Percentiles rank a stretch among this genome's conserved stretches.
These are phyloP conservation scores for Gnathochromis pfefferi DNA, from an alignment of 2,113 vertebrate species.

Conservation along the genomic window DNA sequence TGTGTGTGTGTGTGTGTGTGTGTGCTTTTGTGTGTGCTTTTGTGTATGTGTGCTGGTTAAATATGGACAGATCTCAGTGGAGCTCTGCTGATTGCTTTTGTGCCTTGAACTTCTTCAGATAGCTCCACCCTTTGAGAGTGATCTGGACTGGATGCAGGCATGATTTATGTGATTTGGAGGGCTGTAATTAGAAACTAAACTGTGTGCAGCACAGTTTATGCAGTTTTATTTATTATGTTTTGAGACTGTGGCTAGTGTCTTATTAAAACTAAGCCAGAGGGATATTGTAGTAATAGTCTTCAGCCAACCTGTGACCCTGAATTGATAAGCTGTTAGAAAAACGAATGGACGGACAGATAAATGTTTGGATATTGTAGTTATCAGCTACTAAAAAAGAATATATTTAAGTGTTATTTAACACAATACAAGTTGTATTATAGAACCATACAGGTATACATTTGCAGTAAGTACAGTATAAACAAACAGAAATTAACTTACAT, in stretches of 20 bases:
- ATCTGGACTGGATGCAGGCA: slow-evolving; percentile 19
- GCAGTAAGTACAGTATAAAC: not conserved
- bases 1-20: not conserved
- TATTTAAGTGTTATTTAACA: not conserved
- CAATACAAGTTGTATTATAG: not conserved
- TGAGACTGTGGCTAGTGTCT: slow-evolving; percentile 8
- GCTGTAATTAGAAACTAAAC: slow-evolving; percentile 51
- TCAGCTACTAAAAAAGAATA: not conserved
- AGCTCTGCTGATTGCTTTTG: slow-evolving; percentile 54
- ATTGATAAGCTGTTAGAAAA: not conserved
- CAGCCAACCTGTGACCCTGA: not conserved
- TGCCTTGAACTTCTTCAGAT: slow-evolving; percentile 38
- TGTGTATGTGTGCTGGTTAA: slow-evolving; percentile 22
- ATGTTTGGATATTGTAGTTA: not conserved
- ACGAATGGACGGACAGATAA: not conserved
- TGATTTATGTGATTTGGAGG: slow-evolving; percentile 46
- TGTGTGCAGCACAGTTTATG: slow-evolving; percentile 15
- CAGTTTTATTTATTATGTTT: slow-evolving; percentile 29
- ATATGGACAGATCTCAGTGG: slow-evolving; percentile 49
- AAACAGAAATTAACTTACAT: not conserved
- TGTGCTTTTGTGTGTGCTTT: not conserved
- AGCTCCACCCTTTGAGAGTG: slow-evolving; percentile 20
- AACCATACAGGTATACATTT: not conserved
- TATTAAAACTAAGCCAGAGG: slow-evolving; percentile 16
- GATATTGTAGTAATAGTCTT: not conserved